These are phyloP conservation scores for Netelia melanura DNA, from an alignment of 2,888 invertebrate genomes.

Conservation along the genomic window DNA sequence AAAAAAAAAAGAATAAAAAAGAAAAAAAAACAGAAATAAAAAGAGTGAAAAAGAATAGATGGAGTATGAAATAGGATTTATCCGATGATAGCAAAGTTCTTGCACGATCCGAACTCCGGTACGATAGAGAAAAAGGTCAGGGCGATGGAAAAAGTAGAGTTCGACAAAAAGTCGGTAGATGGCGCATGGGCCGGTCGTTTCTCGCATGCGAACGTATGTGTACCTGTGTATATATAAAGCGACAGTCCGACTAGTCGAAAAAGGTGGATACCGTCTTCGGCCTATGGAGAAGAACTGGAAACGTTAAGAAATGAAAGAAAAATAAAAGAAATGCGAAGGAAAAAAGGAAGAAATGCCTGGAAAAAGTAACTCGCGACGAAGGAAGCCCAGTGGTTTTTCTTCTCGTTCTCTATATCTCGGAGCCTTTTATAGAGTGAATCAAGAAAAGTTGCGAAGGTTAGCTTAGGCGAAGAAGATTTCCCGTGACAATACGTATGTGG, in stretches of 20 bases:
- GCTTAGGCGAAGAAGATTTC: conserved; percentile 56
- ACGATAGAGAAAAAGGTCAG: conserved; percentile 53
- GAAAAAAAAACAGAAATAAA: not conserved
- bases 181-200: not conserved
- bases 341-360: conserved; percentile 7
- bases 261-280: conserved; percentile 31
- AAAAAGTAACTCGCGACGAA: conserved; percentile 3
- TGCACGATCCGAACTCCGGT: conserved; percentile 59
- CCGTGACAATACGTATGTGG: conserved; percentile 55
- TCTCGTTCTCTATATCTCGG: not conserved
- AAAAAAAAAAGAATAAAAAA: not conserved
- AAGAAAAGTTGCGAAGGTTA: conserved; percentile 56
- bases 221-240: conserved; percentile 1
- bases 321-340: conserved; percentile 25
- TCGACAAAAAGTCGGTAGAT: conserved; percentile 20
- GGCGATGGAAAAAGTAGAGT: conserved; percentile 41
- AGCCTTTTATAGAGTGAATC: conserved; percentile 60
- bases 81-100: conserved; percentile 66
- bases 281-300: conserved; percentile 14
- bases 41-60: conserved; percentile 48
- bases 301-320: not conserved
- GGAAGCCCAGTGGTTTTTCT: conserved; percentile 44
- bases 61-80: conserved; percentile 67
- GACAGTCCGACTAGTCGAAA: conserved; percentile 4
- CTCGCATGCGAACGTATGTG: not conserved